Base-by-base conservation (phyloP, 2,888 invertebrate genomes). In the Synergus itoensis region DNA sequence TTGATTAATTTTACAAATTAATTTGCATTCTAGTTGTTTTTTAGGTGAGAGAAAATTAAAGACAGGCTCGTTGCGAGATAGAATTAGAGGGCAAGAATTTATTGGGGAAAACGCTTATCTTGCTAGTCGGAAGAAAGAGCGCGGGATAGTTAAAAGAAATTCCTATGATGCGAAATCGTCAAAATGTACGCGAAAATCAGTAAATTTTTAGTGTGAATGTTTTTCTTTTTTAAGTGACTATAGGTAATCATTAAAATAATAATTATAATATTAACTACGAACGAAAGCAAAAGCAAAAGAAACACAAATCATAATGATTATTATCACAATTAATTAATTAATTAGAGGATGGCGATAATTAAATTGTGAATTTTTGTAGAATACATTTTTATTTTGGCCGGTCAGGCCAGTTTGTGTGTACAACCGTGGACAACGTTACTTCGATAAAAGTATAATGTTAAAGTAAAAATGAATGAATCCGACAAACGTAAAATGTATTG, bases 401-500 rank as follows among this genome's bases (percentile, higher is more conserved):
- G 81, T 67, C 76, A 82, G 85, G 83, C 84, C 85, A 84, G 80
- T 86, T 86, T 87, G 85, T 87, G 88, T 88, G 88, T 89, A 89
- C 83, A 87, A 87, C 86, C 83, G 84, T 87, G 88, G 87, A 87
- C 82, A 85, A 87, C 86, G 84, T 88, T 88, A 87, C 86, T 87
- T 48, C 73, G 73, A 73, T 73, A 53, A 53, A 73, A 84, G 86
- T 86, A 86, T 84, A 86, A 62, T 77, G 62, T 79, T 80, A 78
- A 80, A 82, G 80, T 82, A 78, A 76, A 65, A 86, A 86, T 84
- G 82, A 81, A 82, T 83, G 86, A 84, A 86, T 82, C 82, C 84
- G 88, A 85, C 85, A 86, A 87, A 87, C 86, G 86, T 88, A 86
- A 88, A 89, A 87, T 90, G 88, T 89, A 90, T 89, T 90, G 90